phyloP scores from a whole-genome alignment of 2,113 vertebrate species.

The Siniperca knerii region DNA sequence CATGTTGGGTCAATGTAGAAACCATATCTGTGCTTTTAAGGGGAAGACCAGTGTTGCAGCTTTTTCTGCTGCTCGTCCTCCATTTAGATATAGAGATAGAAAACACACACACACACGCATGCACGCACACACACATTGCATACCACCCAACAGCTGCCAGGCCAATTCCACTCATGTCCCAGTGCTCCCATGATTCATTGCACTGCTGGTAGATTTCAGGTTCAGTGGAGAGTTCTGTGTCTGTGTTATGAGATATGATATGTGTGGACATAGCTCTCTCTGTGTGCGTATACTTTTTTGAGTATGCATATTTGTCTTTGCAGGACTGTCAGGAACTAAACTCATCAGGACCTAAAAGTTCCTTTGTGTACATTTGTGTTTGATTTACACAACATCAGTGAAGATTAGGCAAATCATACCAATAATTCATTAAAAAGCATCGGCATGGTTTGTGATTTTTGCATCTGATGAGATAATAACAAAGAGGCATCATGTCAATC shows the following conservation, averaged over 20 bases:
- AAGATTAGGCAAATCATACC: background rate
- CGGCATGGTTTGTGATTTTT: background rate
- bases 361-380: background rate
- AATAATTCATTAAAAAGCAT: constrained; percentile 1
- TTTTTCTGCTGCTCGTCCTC: background rate
- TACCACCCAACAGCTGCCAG: constrained; percentile 34
- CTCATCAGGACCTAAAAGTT: background rate
- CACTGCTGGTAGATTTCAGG: constrained; percentile 40
- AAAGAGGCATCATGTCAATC: background rate
- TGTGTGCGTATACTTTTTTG: background rate
- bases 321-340: background rate
- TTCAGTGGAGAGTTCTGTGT: constrained; percentile 22
- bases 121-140: background rate
- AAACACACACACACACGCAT: constrained; percentile 5
- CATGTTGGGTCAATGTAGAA: background rate
- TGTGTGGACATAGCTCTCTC: background rate
- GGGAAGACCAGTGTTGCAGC: background rate
- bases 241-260: constrained; percentile 38
- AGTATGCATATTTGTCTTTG: background rate
- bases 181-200: constrained; percentile 50
- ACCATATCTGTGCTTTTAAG: constrained; percentile 9
- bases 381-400: background rate
- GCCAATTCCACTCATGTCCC: constrained; percentile 21
- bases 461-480: background rate
- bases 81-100: constrained; percentile 19